Percentiles rank a stretch among this genome's conserved stretches.
phyloP scores from a whole-genome alignment of 1,140 invertebrate species.

The Harlomillsia oculata region DNA sequence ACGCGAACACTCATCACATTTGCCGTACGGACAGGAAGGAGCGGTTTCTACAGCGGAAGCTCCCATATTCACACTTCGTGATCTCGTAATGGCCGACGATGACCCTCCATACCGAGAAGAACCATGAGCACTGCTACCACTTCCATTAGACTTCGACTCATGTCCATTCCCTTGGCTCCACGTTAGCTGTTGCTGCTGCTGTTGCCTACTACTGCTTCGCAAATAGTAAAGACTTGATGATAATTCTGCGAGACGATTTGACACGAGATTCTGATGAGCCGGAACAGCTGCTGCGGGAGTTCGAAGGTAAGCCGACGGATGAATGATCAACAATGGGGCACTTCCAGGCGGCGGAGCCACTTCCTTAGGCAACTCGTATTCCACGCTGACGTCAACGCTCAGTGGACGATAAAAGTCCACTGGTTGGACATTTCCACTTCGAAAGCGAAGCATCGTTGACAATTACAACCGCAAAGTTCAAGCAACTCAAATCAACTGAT shows the following conservation, averaged over 20 bases:
- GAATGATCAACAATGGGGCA: slow-evolving; percentile 70
- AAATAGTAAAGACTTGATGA: slow-evolving; percentile 11
- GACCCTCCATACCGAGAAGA: background rate
- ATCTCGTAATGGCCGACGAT: slow-evolving; percentile 21
- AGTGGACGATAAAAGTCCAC: slow-evolving; percentile 63
- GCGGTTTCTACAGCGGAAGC: slow-evolving; percentile 6
- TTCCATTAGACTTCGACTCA: too few relatives aligned
- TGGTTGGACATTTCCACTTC: too few relatives aligned
- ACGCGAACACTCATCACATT: slow-evolving; percentile 28
- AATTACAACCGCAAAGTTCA: too few relatives aligned
- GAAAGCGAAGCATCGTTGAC: too few relatives aligned
- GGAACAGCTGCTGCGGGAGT: slow-evolving; percentile 2
- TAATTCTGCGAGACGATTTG: slow-evolving; percentile 3
- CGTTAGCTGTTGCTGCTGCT: too few relatives aligned
- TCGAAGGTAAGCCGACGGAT: slow-evolving; percentile 62
- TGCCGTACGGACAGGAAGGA: slow-evolving; percentile 24
- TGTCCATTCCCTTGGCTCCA: too few relatives aligned
- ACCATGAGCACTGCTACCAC: background rate
- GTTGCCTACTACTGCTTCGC: background rate
- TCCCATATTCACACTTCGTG: slow-evolving; percentile 14
- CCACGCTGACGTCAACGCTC: slow-evolving; percentile 72
- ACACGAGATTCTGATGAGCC: background rate
- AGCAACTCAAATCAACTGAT: too few relatives aligned
- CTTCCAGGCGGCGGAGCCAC: slow-evolving; percentile 66
- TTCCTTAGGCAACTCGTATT: slow-evolving; percentile 70